Evolutionary conservation across 2,797 vertebrate species (phyloP).

Genomic region (Alauda arvensis): DNA sequence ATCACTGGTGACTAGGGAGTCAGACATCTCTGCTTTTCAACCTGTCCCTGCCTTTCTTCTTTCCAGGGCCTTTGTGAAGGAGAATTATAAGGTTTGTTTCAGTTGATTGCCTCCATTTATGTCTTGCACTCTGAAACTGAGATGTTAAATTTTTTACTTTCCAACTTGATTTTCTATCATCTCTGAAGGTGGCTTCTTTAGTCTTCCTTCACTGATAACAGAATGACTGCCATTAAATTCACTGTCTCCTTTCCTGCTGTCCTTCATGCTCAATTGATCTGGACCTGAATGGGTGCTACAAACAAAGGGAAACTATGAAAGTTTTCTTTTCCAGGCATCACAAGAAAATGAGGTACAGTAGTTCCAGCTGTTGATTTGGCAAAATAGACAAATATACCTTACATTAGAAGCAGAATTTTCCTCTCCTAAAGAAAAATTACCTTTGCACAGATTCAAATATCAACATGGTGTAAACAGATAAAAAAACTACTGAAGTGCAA

Average conservation of each 20-base stretch:
- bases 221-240: constrained; percentile 82
- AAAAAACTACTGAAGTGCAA: neutral
- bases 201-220: constrained; percentile 65
- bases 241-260: constrained; percentile 81
- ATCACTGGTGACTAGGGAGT: neutral
- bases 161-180: constrained; percentile 66
- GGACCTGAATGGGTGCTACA: constrained; percentile 71
- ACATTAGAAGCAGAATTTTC: constrained; percentile 75
- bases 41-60: neutral
- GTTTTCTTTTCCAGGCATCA: neutral
- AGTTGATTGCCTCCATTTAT: neutral
- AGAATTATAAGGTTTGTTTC: neutral
- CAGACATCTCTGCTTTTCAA: neutral
- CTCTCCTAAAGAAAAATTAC: constrained; percentile 15
- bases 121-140: neutral
- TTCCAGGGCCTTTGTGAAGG: neutral
- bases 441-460: neutral
- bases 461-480: neutral
- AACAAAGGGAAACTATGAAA: constrained; percentile 56
- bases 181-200: constrained; percentile 67
- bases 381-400: constrained; percentile 68
- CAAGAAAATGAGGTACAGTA: neutral
- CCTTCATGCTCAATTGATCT: constrained; percentile 81
- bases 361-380: neutral
- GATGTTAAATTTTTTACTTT: constrained; percentile 55